phyloP scores from a whole-genome alignment of 2,888 invertebrate genomes.

The Villa cingulata region DNA sequence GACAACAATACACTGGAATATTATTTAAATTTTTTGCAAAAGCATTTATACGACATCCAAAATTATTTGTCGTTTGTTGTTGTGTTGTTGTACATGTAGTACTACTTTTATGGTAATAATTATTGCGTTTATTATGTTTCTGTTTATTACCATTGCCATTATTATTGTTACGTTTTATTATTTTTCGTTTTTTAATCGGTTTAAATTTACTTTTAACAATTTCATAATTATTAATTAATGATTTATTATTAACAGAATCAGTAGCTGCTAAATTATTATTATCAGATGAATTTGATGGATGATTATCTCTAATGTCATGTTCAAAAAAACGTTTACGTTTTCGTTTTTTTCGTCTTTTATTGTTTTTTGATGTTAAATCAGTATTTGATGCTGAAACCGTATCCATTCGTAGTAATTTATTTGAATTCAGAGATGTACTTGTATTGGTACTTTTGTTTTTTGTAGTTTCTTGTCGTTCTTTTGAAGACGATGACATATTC shows the following conservation, averaged over 20 bases:
- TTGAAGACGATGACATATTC: constrained; percentile 25
- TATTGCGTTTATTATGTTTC: not conserved
- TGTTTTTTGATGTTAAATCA: too few relatives aligned
- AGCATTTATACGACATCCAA: too few relatives aligned
- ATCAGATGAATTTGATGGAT: not conserved
- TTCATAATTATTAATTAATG: constrained; percentile 23
- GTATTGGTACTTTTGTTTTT: not conserved
- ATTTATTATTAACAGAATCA: not conserved
- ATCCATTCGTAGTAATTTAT: not conserved
- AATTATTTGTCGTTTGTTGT: too few relatives aligned
- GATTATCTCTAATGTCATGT: constrained; percentile 15
- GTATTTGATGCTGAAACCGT: not conserved
- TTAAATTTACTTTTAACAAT: constrained; percentile 31
- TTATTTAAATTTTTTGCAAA: not conserved
- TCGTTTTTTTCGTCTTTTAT: not conserved
- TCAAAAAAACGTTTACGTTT: constrained; percentile 13
- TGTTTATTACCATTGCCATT: not conserved
- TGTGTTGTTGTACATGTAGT: too few relatives aligned
- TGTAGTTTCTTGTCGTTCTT: not conserved
- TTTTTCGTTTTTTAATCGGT: constrained; percentile 23
- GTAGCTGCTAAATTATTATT: too few relatives aligned
- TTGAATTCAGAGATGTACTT: too few relatives aligned
- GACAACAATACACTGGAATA: constrained; percentile 14
- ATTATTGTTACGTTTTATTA: constrained; percentile 12
- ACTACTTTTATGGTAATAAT: not conserved